phyloP scores from a whole-genome alignment of 2,797 vertebrate genomes.

The Coracias cyanogaster region DNA sequence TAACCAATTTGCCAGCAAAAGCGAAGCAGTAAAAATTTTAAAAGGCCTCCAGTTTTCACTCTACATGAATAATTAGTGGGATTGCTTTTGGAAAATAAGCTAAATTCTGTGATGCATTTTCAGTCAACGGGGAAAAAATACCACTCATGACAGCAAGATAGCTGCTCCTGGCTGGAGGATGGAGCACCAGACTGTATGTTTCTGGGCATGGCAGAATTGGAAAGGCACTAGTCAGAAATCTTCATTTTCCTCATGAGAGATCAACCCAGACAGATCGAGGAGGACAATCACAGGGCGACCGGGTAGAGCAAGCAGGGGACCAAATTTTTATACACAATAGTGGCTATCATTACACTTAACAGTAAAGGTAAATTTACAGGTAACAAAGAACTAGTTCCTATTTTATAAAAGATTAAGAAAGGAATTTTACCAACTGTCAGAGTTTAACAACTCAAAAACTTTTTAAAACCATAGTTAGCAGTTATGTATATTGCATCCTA shows the following conservation, averaged over 20 bases:
- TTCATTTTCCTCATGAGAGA: not conserved
- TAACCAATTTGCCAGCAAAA: not conserved
- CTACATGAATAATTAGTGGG: not conserved
- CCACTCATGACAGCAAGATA: not conserved
- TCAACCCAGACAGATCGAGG: not conserved
- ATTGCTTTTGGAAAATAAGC: not conserved
- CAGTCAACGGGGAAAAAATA: not conserved
- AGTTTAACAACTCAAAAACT: not conserved
- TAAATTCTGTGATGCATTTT: not conserved
- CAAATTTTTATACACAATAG: rapidly evolving
- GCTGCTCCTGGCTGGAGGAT: not conserved
- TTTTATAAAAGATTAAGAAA: not conserved
- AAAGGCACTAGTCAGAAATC: not conserved
- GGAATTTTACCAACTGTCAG: not conserved
- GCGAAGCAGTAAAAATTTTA: not conserved
- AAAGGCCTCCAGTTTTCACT: not conserved
- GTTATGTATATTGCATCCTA: not conserved
- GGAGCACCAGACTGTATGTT: rapidly evolving
- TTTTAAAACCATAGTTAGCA: not conserved
- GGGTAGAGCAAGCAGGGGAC: not conserved
- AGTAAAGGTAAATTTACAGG: not conserved
- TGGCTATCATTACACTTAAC: not conserved
- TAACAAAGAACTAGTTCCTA: not conserved
- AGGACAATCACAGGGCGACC: rapidly evolving
- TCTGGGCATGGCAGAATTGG: not conserved